These are phyloP conservation scores for Agrochola lychnidis DNA, from an alignment of 2,888 invertebrate genomes.

Conservation along the genomic window DNA sequence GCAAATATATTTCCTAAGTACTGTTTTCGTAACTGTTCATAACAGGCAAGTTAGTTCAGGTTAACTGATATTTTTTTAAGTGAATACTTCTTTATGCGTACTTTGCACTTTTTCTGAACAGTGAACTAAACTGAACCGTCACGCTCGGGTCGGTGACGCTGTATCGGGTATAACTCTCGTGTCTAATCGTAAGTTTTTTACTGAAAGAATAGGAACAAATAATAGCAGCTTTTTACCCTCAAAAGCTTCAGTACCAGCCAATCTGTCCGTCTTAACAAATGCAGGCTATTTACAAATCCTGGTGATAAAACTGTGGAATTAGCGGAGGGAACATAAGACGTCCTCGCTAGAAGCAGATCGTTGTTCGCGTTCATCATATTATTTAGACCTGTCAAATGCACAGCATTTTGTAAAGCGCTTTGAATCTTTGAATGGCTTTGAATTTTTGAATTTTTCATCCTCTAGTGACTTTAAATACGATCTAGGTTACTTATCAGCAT, in stretches of 20 bases:
- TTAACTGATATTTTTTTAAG: background rate
- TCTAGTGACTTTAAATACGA: background rate
- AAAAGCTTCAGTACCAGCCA: background rate
- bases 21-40: background rate
- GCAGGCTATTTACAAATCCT: slow-evolving; percentile 25
- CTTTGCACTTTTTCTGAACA: too few species aligned
- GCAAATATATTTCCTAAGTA: too few species aligned
- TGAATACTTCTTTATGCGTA: too few species aligned
- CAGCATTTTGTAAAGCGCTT: slow-evolving; percentile 6
- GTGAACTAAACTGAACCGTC: too few species aligned
- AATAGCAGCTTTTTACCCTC: background rate
- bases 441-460: slow-evolving; percentile 5
- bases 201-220: background rate
- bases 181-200: background rate
- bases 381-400: slow-evolving; percentile 53
- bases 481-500: background rate
- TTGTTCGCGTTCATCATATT: slow-evolving; percentile 49
- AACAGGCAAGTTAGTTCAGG: background rate
- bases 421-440: slow-evolving; percentile 21
- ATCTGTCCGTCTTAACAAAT: slow-evolving; percentile 15
- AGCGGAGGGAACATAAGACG: slow-evolving; percentile 20
- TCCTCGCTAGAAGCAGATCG: slow-evolving; percentile 28
- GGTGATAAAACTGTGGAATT: slow-evolving; percentile 44
- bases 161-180: too few species aligned
- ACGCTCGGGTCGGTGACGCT: too few species aligned